A percentile compares a stretch with the other conserved stretches of the same genome.
phyloP scores from a whole-genome alignment of 2,113 vertebrate genomes.

The Nyctereutes procyonoides region DNA sequence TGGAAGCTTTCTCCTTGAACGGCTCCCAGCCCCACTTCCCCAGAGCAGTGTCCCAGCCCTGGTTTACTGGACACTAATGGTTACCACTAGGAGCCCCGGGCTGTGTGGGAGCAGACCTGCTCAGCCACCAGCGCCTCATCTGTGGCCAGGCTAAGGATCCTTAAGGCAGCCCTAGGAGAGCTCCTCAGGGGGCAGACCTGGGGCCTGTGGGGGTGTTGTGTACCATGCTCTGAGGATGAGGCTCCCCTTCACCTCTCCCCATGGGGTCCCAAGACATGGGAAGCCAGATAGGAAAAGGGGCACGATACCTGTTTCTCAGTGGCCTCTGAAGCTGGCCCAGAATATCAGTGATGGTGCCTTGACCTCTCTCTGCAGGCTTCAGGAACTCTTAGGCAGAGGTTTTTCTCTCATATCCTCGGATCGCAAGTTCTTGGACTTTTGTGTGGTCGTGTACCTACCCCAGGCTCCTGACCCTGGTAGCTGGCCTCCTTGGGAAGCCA shows the following conservation, averaged over 20 bases:
- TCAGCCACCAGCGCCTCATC: too few species aligned
- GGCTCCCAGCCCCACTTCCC: constrained; percentile 35
- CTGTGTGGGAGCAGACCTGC: background rate
- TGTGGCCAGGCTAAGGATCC: background rate
- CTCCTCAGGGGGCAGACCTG: background rate
- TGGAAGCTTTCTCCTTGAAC: constrained; percentile 37
- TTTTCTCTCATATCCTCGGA: background rate
- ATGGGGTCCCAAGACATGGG: background rate
- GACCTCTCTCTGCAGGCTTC: background rate
- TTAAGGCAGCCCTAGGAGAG: background rate
- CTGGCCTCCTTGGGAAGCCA: background rate
- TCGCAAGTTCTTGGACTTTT: background rate
- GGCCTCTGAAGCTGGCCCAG: background rate
- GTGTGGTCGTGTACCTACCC: fast-evolving
- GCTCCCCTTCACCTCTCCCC: background rate
- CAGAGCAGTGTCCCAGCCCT: background rate
- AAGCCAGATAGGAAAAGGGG: background rate
- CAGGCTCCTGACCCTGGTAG: too few species aligned
- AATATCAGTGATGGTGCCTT: background rate
- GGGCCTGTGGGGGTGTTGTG: too few species aligned
- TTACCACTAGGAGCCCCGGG: background rate
- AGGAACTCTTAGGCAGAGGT: background rate
- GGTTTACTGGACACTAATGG: background rate
- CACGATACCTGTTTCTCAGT: background rate
- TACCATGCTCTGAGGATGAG: background rate